phyloP scores from a whole-genome alignment of 2,797 vertebrate species.

The Eremophila alpestris region DNA sequence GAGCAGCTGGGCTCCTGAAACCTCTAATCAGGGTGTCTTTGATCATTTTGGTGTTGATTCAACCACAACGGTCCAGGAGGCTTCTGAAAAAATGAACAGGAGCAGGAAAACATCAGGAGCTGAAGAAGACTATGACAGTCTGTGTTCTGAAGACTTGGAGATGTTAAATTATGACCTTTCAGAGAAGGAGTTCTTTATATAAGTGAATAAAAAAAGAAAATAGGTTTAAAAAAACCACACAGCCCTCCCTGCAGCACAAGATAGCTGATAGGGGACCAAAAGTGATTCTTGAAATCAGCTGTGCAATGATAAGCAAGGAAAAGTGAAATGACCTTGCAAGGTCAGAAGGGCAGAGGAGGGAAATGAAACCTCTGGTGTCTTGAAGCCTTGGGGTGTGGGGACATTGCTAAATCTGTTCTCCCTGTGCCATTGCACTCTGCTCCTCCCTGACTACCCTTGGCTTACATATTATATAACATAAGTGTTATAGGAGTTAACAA shows the following conservation, averaged over 20 bases:
- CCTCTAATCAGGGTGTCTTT: not conserved
- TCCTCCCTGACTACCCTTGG: not conserved
- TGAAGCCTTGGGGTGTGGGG: not conserved
- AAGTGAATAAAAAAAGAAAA: not conserved
- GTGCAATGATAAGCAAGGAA: not conserved
- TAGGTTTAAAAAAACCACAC: not conserved
- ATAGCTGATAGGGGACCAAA: not conserved
- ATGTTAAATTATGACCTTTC: not conserved
- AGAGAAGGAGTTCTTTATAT: conserved; percentile 50
- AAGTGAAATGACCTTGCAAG: not conserved
- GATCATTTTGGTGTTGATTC: not conserved
- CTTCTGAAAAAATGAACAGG: not conserved
- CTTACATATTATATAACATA: not conserved
- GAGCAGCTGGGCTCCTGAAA: not conserved
- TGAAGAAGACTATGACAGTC: not conserved
- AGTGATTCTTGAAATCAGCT: not conserved
- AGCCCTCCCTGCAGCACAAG: not conserved
- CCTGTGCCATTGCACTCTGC: not conserved
- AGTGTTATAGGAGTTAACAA: not conserved
- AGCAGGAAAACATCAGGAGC: not conserved
- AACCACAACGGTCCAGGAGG: not conserved
- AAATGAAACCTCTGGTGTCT: not conserved
- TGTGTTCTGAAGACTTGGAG: not conserved
- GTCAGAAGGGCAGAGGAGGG: not conserved
- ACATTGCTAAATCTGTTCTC: not conserved